Percentiles rank a stretch among this genome's conserved stretches.
phyloP scores from a whole-genome alignment of 2,113 vertebrate genomes.

The Syrrhaptes paradoxus region DNA sequence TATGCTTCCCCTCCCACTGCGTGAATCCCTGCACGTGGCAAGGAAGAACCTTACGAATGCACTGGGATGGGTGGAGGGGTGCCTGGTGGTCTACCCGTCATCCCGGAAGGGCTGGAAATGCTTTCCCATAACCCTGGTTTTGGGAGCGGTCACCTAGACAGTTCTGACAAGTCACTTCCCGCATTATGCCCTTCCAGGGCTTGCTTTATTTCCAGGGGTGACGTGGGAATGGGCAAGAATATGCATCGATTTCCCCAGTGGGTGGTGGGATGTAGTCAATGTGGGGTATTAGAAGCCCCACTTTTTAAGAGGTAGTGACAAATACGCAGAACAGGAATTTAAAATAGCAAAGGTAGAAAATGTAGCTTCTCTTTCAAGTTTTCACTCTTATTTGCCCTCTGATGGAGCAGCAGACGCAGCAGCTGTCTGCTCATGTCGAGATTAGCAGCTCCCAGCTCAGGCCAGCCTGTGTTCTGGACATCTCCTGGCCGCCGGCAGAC shows the following conservation, averaged over 20 bases:
- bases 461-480: rapidly evolving
- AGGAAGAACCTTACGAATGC: not conserved
- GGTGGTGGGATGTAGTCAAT: not conserved
- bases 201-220: not conserved
- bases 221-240: not conserved
- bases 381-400: not conserved
- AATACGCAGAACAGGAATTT: not conserved
- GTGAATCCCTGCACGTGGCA: not conserved
- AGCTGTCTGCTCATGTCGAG: not conserved
- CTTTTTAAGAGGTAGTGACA: not conserved
- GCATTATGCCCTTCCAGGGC: not conserved
- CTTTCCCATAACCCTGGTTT: not conserved
- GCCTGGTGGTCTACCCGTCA: rapidly evolving
- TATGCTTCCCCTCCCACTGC: slow-evolving; percentile 56
- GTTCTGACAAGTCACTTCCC: not conserved
- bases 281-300: not conserved
- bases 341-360: not conserved
- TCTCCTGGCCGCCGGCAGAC: not conserved
- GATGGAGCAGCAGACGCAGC: not conserved
- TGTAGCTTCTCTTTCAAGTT: not conserved
- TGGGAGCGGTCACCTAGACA: not conserved
- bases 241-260: not conserved
- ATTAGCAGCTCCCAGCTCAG: not conserved
- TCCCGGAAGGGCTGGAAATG: not conserved
- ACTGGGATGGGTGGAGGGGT: not conserved